Evolutionary conservation across 2,888 invertebrate species (phyloP), one percentile per base, ranked within the genome.

Genomic region (Priocnemis perturbator): DNA sequence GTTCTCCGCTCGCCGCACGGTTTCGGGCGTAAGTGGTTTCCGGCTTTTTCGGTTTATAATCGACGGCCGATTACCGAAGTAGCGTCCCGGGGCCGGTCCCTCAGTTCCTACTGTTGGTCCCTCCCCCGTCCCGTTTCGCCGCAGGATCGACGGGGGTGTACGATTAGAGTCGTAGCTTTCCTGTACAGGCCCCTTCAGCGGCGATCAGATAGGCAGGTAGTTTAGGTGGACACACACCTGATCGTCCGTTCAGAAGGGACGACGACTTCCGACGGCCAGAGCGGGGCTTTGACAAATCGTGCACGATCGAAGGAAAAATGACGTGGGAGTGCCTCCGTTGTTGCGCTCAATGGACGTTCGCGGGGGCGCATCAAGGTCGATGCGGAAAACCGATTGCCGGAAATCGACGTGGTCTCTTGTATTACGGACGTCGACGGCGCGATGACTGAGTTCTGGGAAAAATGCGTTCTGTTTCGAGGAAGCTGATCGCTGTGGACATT

Each of bases 41-140:
- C 87, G 88, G 87, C 86, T 87, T 88, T 88, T 87, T 87, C 85
- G 83, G 86, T 87, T 83, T 84, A 87, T 88, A 88, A 87, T 87
- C 86, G 84, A 73, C 77, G 71, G 73, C 71, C 83, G 81, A 88
- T 86, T 87, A 88, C 85, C 83, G 81, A 84, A 86, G 85, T 83
- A 83, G 81, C 86, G 83, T 86, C 83, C 83, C 78, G 81, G 78
- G 81, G 76, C 83, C 81, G 82, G 79, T 76, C 75, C 67, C 79
- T 82, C 83, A 81, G 77, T 85, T 85, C 87, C 87, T 87, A 87
- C 87, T 86, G 87, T 87, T 86, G 83, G 81, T 79, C 72, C 82
- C 78, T 68, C 73, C 74, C 77, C 55, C 61, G 53, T 52, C 59
- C 67, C 56, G 37, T 37, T 37, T 69, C 69, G 71, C 69, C 59